Conservation (phyloP, 2,888 invertebrate species). For the Chrysopilus asiliformis region DNA sequence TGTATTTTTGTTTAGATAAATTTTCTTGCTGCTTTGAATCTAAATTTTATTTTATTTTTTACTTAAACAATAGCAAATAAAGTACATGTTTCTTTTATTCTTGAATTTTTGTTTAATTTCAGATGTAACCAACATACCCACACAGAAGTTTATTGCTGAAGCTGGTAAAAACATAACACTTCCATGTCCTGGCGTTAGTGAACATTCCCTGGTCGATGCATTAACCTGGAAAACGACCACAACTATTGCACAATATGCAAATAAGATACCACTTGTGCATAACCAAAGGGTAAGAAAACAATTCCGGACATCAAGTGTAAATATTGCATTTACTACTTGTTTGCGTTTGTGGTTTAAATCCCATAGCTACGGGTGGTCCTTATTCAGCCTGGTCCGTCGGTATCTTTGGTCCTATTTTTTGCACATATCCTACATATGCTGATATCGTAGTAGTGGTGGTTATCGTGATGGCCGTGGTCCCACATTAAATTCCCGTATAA, state of each 20-base stretch:
- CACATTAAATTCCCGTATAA: too few species aligned
- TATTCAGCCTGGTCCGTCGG: not conserved
- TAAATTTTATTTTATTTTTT: too few species aligned
- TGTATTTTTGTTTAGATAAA: too few species aligned
- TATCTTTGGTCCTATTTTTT: not conserved
- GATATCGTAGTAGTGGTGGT: not conserved
- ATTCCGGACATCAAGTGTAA: constrained; percentile 11
- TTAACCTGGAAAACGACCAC: constrained; percentile 44
- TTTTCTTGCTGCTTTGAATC: too few species aligned
- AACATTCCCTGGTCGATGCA: constrained; percentile 48
- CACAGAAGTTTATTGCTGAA: constrained; percentile 45
- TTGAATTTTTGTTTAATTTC: constrained; percentile 27
- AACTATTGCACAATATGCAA: constrained; percentile 36
- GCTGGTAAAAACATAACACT: constrained; percentile 53
- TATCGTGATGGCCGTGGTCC: too few species aligned
- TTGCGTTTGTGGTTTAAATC: not conserved
- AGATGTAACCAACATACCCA: constrained; percentile 46
- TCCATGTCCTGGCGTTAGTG: constrained; percentile 53
- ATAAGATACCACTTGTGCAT: constrained; percentile 35
- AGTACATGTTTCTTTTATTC: too few species aligned
- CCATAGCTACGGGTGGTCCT: not conserved
- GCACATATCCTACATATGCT: not conserved
- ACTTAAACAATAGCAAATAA: too few species aligned
- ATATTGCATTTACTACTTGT: constrained; percentile 10
- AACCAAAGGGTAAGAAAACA: constrained; percentile 33